phyloP scores from a whole-genome alignment of 2,888 invertebrate genomes.

The Nomada fucata region DNA sequence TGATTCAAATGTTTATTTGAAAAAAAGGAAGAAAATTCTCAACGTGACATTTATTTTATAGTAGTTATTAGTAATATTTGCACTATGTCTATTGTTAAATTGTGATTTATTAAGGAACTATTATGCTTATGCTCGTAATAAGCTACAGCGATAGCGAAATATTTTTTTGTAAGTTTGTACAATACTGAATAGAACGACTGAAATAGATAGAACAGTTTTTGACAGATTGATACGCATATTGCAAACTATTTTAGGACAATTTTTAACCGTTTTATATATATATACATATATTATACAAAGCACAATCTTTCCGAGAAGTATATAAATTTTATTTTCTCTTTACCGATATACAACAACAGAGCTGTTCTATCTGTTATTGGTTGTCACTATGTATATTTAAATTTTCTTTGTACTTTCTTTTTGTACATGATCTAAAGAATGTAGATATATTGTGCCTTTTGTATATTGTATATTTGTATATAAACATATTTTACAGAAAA shows the following conservation, averaged over 20 bases:
- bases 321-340: conserved; percentile 7
- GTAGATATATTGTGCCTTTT: conserved; percentile 84
- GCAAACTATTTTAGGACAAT: conserved; percentile 8
- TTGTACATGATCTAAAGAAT: conserved; percentile 82
- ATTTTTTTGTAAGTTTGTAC: conserved; percentile 33
- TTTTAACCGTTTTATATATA: conserved; percentile 4
- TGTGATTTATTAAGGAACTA: conserved; percentile 19
- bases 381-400: conserved; percentile 58
- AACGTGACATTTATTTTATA: not conserved
- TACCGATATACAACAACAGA: conserved; percentile 10
- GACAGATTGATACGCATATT: not conserved
- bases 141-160: conserved; percentile 16
- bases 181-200: conserved; percentile 3
- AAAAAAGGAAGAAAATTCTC: not conserved
- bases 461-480: conserved; percentile 84
- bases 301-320: conserved; percentile 11
- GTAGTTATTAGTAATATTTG: conserved; percentile 1
- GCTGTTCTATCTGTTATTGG: conserved; percentile 47
- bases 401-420: conserved; percentile 78
- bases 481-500: conserved; percentile 82
- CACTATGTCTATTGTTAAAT: conserved; percentile 14
- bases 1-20: not conserved
- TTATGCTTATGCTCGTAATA: conserved; percentile 10
- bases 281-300: not conserved
- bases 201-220: conserved; percentile 38